A percentile compares a stretch with the other conserved stretches of the same genome.
These are phyloP conservation scores for Nymphalis polychloros DNA, from an alignment of 2,888 invertebrate genomes.

Conservation along the genomic window DNA sequence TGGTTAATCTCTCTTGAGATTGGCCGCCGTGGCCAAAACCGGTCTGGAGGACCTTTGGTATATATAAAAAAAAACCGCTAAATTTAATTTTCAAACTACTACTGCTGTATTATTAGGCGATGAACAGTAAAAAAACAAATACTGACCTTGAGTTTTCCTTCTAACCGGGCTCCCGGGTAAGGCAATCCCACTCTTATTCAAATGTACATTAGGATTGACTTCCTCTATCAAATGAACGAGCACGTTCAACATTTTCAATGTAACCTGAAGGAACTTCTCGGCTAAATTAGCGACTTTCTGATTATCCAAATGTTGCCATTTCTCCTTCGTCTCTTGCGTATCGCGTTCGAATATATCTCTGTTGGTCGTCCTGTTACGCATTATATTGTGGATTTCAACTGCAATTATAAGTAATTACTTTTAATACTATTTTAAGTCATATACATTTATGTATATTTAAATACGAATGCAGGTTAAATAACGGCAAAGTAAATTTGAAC, in stretches of 20 bases:
- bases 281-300: slow-evolving; percentile 75
- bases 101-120: no score
- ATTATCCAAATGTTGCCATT: slow-evolving; percentile 70
- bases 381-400: slow-evolving; percentile 76
- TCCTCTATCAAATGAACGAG: slow-evolving; percentile 89
- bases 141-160: slow-evolving; percentile 70
- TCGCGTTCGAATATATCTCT: slow-evolving; percentile 71
- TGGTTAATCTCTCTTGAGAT: no score
- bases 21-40: no score
- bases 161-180: slow-evolving; percentile 82
- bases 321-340: slow-evolving; percentile 56
- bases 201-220: slow-evolving; percentile 76
- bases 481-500: no score
- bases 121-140: not conserved
- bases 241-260: slow-evolving; percentile 87
- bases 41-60: no score
- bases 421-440: not conserved
- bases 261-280: slow-evolving; percentile 85
- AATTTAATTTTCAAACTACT: not conserved
- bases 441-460: not conserved
- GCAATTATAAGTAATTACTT: slow-evolving; percentile 37
- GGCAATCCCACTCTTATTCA: slow-evolving; percentile 75
- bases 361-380: slow-evolving; percentile 63
- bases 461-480: not conserved
- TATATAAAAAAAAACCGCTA: not conserved